These are phyloP conservation scores for Chrysemys picta DNA, from an alignment of 2,113 vertebrate species.

Conservation along the genomic window DNA sequence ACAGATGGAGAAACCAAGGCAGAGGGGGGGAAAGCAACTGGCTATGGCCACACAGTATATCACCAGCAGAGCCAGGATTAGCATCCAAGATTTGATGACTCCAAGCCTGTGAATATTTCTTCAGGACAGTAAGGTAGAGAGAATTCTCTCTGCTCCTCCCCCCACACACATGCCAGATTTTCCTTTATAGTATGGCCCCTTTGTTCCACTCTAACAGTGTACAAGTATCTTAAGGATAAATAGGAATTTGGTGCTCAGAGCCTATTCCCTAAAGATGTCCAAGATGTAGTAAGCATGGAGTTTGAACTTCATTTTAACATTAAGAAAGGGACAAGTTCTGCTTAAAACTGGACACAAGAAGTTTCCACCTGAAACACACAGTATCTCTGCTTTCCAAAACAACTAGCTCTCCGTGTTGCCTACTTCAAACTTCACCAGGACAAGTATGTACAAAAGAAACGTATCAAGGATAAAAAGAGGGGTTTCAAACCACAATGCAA, in stretches of 20 bases:
- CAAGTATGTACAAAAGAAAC: background rate
- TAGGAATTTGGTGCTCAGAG: background rate
- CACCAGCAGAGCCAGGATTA: background rate
- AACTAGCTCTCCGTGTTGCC: background rate
- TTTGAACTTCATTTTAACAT: background rate
- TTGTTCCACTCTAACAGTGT: too few species aligned
- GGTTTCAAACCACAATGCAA: background rate
- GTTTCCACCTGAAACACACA: background rate
- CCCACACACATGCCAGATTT: too few species aligned
- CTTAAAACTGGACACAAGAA: background rate
- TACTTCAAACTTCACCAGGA: background rate
- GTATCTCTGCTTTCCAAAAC: background rate
- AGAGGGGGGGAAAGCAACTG: background rate
- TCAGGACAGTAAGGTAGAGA: background rate
- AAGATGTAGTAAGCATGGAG: background rate
- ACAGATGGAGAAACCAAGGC: background rate
- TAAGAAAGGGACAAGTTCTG: background rate
- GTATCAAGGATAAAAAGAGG: background rate
- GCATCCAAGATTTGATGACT: background rate
- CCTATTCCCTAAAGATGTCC: background rate
- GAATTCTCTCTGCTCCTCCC: background rate
- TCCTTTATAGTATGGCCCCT: too few species aligned
- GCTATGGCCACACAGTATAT: background rate
- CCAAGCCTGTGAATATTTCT: background rate
- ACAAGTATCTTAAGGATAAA: background rate